Conservation (phyloP, 1,140 invertebrate species). For the Ceratosolen solmsi region DNA sequence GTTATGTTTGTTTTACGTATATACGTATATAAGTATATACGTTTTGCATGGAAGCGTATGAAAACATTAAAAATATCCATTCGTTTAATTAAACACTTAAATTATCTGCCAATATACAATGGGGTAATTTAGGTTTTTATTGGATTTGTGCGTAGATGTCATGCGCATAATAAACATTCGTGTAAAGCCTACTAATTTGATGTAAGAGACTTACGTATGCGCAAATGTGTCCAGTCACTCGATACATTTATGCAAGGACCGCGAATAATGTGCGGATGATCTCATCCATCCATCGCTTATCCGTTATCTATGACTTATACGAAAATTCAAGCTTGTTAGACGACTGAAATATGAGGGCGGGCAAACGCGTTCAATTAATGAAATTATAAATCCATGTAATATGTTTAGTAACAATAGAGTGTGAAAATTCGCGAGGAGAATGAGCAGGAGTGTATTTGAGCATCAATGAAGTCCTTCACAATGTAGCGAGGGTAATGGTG, state of each 20-base stretch:
- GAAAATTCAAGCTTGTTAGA: constrained; percentile 40
- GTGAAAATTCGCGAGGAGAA: not conserved
- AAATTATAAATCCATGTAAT: constrained; percentile 62
- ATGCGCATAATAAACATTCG: not conserved
- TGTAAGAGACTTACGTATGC: constrained; percentile 2
- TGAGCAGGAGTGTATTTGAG: not conserved
- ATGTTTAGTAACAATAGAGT: constrained; percentile 59
- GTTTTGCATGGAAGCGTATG: not conserved
- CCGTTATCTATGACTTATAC: constrained; percentile 17
- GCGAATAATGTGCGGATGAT: constrained; percentile 1
- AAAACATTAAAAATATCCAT: not conserved
- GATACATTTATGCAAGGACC: constrained; percentile 10
- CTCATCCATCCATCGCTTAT: constrained; percentile 22
- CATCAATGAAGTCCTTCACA: not conserved
- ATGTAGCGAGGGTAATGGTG: not conserved
- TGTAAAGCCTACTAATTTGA: constrained; percentile 35
- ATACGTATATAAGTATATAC: not conserved
- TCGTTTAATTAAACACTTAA: not conserved
- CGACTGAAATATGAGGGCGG: constrained; percentile 65
- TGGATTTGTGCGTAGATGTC: not conserved
- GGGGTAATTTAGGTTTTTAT: constrained; percentile 35
- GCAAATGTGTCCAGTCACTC: not conserved
- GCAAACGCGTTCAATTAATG: constrained; percentile 64
- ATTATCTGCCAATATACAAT: not conserved
- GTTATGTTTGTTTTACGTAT: not conserved